These are phyloP conservation scores for Arenaria interpres DNA, from an alignment of 2,113 vertebrate genomes.

Conservation along the genomic window DNA sequence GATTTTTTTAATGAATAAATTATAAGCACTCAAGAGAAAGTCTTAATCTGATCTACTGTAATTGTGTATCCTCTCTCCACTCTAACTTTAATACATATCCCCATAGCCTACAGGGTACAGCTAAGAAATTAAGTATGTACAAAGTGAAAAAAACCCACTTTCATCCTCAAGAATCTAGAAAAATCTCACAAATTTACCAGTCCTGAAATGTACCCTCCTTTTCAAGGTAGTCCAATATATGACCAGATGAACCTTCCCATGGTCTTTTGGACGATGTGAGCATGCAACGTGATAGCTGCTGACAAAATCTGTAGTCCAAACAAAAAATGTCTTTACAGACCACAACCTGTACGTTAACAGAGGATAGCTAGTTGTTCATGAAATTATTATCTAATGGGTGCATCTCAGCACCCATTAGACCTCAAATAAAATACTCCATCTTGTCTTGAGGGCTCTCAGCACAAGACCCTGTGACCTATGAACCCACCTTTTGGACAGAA, in stretches of 20 bases:
- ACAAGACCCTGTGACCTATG: neutral
- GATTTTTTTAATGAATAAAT: neutral
- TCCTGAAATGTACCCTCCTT: neutral
- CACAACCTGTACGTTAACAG: neutral
- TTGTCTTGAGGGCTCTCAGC: neutral
- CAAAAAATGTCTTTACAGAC: neutral
- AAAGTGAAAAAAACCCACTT: neutral
- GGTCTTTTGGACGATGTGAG: neutral
- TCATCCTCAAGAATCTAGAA: neutral
- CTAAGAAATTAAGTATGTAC: neutral
- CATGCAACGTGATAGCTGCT: neutral
- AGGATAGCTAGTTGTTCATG: neutral
- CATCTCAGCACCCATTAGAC: neutral
- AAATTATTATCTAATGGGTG: neutral
- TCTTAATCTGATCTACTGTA: neutral
- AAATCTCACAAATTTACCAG: neutral
- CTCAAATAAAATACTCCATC: rapidly evolving
- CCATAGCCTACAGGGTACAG: neutral
- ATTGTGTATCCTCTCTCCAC: neutral
- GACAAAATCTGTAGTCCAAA: neutral
- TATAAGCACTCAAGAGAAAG: neutral
- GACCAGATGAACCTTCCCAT: neutral
- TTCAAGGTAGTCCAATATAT: neutral
- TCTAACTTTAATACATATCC: neutral
- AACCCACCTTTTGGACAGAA: neutral